Percentiles rank a stretch among this genome's conserved stretches.
phyloP scores from a whole-genome alignment of 1,140 invertebrate genomes.

The Rhopalosiphum padi region DNA sequence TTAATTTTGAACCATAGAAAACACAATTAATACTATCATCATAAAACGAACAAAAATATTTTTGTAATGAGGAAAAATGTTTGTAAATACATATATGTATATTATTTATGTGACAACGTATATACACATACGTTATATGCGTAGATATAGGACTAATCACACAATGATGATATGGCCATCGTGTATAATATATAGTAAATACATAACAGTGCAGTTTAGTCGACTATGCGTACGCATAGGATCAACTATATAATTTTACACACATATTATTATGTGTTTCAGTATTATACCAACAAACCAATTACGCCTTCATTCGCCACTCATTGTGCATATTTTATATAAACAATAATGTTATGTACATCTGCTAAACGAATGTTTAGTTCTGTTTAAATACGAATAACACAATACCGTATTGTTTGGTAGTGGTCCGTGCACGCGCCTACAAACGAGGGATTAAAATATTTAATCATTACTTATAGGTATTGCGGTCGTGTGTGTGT shows the following conservation, averaged over 20 bases:
- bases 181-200: too few relatives aligned
- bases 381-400: not conserved
- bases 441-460: constrained; percentile 1
- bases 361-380: not conserved
- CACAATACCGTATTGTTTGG: not conserved
- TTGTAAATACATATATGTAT: too few relatives aligned
- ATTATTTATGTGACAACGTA: too few relatives aligned
- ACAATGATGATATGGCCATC: not conserved
- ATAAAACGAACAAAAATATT: not conserved
- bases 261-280: not conserved
- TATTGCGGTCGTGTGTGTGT: not conserved
- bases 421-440: not conserved
- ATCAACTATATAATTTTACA: not conserved
- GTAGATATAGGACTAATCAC: not conserved
- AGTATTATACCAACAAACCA: not conserved
- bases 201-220: too few relatives aligned
- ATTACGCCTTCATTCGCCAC: not conserved
- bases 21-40: not conserved
- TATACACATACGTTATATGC: not conserved
- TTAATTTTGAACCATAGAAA: not conserved
- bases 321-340: not conserved
- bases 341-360: constrained; percentile 2
- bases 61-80: not conserved
- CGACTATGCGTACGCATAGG: not conserved
- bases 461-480: not conserved